These are phyloP conservation scores for Drosophila novamexicana DNA, from an alignment of 1,140 invertebrate species.

Conservation along the genomic window DNA sequence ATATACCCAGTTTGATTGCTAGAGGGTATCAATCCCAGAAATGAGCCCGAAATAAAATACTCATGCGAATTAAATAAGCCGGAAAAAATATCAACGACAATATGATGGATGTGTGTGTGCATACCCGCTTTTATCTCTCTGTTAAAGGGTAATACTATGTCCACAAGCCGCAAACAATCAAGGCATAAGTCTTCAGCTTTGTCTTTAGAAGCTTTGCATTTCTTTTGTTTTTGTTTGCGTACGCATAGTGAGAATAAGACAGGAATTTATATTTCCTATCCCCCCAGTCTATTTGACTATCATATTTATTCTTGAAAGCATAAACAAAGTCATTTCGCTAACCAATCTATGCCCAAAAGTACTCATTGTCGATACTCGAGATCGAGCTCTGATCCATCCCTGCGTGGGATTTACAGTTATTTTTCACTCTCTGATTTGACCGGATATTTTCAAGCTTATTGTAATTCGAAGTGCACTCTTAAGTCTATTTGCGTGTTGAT, in stretches of 20 bases:
- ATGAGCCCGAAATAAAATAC: not conserved
- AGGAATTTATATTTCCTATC: not conserved
- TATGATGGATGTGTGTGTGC: not conserved
- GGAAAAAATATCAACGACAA: not conserved
- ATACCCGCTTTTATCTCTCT: not conserved
- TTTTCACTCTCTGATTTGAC: too few species aligned
- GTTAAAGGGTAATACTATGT: conserved; percentile 7
- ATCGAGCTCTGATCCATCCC: too few species aligned
- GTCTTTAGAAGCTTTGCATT: conserved; percentile 20
- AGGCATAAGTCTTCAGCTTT: conserved; percentile 15
- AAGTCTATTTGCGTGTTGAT: too few species aligned
- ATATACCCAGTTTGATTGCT: too few species aligned
- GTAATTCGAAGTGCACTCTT: too few species aligned
- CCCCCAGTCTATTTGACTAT: not conserved
- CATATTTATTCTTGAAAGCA: not conserved
- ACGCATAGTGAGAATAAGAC: conserved; percentile 13
- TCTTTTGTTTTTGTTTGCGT: conserved; percentile 37
- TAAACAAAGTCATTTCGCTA: too few species aligned
- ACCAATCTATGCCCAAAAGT: too few species aligned
- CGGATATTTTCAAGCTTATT: too few species aligned
- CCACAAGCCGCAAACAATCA: conserved; percentile 24
- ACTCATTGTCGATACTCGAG: too few species aligned
- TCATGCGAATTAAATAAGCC: not conserved
- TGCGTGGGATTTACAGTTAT: too few species aligned
- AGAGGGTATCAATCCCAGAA: too few species aligned